phyloP scores from a whole-genome alignment of 30 jellyfish, hydroid and myxozoan species.

The Morbakka virulenta region DNA sequence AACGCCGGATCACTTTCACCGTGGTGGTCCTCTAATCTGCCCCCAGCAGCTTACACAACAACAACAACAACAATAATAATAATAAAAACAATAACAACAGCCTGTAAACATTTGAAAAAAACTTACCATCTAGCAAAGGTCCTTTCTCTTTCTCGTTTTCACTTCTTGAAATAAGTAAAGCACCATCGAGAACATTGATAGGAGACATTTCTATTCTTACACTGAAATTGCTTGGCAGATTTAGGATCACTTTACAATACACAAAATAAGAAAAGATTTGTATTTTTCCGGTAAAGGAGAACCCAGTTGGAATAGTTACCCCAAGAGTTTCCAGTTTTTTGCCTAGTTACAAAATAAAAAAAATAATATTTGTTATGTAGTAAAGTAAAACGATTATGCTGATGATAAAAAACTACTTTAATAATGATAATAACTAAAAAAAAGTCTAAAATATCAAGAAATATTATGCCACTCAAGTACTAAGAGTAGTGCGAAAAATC shows the following conservation, averaged over 20 bases:
- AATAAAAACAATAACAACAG: no score
- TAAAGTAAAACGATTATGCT: no score
- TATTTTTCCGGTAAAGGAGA: constrained; percentile 64
- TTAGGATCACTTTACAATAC: constrained; percentile 48
- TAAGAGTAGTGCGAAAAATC: no score
- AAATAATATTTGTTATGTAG: no score
- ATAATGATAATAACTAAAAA: no score
- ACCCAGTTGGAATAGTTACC: constrained; percentile 50
- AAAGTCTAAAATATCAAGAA: no score
- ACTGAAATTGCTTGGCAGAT: constrained; percentile 26
- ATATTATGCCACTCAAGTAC: no score
- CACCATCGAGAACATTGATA: constrained; percentile 62
- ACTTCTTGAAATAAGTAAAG: constrained; percentile 54
- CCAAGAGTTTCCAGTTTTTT: constrained; percentile 52
- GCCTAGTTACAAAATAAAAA: constrained; percentile 50
- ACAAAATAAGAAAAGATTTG: constrained; percentile 33
- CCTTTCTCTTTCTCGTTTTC: constrained; percentile 78
- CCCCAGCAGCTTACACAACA: no score
- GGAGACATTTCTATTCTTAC: constrained; percentile 80
- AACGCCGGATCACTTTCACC: no score
- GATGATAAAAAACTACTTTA: no score
- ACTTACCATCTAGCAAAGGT: constrained; percentile 56
- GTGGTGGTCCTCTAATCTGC: no score
- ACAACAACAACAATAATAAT: no score
- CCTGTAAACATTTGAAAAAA: constrained; percentile 49